phyloP scores from a whole-genome alignment of 23 tunicate species.

The Styela clava region DNA sequence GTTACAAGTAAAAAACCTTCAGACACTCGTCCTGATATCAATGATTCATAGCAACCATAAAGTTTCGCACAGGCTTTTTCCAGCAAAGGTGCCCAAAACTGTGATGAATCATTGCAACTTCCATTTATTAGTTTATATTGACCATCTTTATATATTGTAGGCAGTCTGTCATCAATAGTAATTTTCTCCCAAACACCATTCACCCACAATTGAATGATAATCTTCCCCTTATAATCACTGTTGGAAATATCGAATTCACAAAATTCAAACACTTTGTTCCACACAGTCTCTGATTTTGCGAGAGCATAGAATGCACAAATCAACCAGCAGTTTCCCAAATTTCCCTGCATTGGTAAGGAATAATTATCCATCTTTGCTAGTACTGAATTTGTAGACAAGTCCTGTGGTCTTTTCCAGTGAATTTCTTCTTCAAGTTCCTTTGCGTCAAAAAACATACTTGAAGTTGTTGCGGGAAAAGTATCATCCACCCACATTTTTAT shows the following conservation, averaged over 20 bases:
- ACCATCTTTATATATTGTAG: not conserved
- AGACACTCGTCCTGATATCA: conserved; percentile 47
- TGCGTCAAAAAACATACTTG: conserved; percentile 1
- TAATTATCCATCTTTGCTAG: not conserved
- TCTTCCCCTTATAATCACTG: conserved; percentile 14
- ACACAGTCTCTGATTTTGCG: not conserved
- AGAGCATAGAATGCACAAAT: conserved; percentile 24
- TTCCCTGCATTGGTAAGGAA: conserved; percentile 35
- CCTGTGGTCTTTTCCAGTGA: conserved; percentile 35
- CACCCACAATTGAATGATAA: conserved; percentile 15
- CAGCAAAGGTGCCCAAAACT: conserved; percentile 61
- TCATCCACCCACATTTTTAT: conserved; percentile 9
- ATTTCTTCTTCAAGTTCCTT: not conserved
- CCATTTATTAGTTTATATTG: conserved; percentile 24
- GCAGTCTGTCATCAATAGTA: conserved; percentile 19
- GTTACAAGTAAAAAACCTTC: conserved; percentile 62
- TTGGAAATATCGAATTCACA: not conserved
- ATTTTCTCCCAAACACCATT: not conserved
- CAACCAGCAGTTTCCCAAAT: conserved; percentile 50
- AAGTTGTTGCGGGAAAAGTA: conserved; percentile 7
- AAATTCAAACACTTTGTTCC: conserved; percentile 13
- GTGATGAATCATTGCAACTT: conserved; percentile 4
- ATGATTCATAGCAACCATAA: conserved; percentile 55
- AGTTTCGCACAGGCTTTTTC: conserved; percentile 85
- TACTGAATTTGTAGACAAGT: not conserved